These are phyloP conservation scores for Lasioglossum vierecki DNA, from an alignment of 2,888 invertebrate genomes.

Conservation along the genomic window DNA sequence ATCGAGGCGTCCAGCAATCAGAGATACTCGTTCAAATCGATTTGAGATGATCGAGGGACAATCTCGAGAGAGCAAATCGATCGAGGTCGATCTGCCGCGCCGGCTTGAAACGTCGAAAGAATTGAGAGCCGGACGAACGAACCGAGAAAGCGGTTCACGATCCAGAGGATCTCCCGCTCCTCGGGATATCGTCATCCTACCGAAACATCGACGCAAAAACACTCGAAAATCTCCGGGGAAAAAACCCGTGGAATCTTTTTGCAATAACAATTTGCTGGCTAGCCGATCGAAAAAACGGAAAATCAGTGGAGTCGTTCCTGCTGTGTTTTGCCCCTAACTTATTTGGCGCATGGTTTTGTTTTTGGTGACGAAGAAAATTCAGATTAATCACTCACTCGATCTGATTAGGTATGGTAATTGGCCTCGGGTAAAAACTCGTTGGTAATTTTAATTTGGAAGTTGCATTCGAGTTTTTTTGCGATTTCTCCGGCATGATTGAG, in stretches of 20 bases:
- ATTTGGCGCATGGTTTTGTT: constrained; percentile 4
- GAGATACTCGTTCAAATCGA: constrained; percentile 64
- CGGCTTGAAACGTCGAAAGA: constrained; percentile 65
- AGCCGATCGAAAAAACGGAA: constrained; percentile 43
- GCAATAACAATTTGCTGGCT: constrained; percentile 30
- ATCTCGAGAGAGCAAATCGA: constrained; percentile 65
- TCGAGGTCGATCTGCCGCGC: constrained; percentile 58
- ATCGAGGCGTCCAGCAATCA: constrained; percentile 63
- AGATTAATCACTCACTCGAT: neutral
- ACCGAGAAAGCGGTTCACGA: constrained; percentile 75
- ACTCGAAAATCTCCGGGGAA: constrained; percentile 53
- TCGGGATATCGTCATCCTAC: constrained; percentile 70
- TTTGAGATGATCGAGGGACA: constrained; percentile 66
- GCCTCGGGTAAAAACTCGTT: neutral
- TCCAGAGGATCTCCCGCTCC: constrained; percentile 56
- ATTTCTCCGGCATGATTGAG: neutral
- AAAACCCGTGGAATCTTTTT: constrained; percentile 40
- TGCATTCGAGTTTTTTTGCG: neutral
- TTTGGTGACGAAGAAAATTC: neutral
- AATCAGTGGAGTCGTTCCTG: constrained; percentile 10
- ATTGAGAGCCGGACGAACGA: constrained; percentile 63
- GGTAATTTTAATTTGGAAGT: neutral
- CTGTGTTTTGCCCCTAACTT: constrained; percentile 27
- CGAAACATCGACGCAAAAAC: constrained; percentile 70
- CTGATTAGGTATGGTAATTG: neutral